Evolutionary conservation across 2,888 invertebrate genomes (phyloP), one percentile per base, ranked within the genome.

Genomic region (Neria commutata): DNA sequence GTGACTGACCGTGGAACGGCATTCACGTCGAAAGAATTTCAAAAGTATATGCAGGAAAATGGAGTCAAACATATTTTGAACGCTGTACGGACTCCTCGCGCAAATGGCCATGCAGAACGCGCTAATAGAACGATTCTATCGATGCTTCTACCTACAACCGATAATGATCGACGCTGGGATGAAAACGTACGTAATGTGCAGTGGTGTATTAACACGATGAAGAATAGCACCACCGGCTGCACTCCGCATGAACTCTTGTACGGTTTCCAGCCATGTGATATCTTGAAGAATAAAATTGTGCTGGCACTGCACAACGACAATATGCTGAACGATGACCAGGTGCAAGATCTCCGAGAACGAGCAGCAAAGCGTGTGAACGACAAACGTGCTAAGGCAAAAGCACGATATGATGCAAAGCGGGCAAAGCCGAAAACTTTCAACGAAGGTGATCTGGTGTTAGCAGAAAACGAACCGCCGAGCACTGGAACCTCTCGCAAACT

Each of bases 1-100:
- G 64, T 72, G 37, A 56, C 62, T 3, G 70, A 74, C 61, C 50
- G 67, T 21, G 70, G 70, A 0, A 64, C 70, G 1, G 69, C 69
- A 4, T 74, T 61, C 55, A 69, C 66, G 0, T 62, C 69, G 1
- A 58, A 61, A 14, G 54, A 37, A n/a, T 71, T 69, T 54, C 54
- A 63, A 42, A 50, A 55, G 10, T 68, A 65, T 45, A 65, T 62
- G 51, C 29, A 56, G 2, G 53, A 62, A 4, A 55, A 65, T 26
- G 49, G 54, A 3, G 68, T 73, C 6, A 48, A 64, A 34, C 70
- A 67, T 42, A 60, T 72, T 2, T 58, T 65, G 46, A 64, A 58
- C 42, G 67, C 69, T 0, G 62, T 68, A 16, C 63, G 62, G n/a
- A 65, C 66, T 6, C 71, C 66, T 0, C 58, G 71, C 57, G 58